Evolutionary conservation across 2,797 vertebrate genomes (phyloP).

Genomic region (Cirrhinus mrigala): DNA sequence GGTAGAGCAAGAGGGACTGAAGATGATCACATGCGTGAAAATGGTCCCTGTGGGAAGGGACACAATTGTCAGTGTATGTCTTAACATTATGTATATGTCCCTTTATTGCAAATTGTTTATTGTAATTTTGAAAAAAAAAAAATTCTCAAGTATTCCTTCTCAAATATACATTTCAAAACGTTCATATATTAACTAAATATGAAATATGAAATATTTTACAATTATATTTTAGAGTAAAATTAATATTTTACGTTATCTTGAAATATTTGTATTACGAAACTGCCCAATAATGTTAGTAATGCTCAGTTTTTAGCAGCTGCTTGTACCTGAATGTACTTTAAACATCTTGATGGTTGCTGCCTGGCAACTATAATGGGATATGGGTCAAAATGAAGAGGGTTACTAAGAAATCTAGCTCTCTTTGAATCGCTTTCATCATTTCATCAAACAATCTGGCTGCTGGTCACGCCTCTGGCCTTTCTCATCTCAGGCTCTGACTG

Average conservation of each 20-base stretch:
- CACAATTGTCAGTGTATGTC: slow-evolving; percentile 5
- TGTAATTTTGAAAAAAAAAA: neutral
- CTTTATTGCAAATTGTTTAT: neutral
- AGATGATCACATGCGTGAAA: slow-evolving; percentile 36
- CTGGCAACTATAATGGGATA: slow-evolving; percentile 27
- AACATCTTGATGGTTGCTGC: slow-evolving; percentile 19
- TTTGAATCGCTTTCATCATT: slow-evolving; percentile 74
- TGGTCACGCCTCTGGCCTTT: slow-evolving; percentile 80
- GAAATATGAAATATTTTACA: neutral
- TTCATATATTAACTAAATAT: neutral
- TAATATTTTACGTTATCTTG: neutral
- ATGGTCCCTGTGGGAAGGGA: slow-evolving; percentile 27
- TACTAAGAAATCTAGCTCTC: slow-evolving; percentile 37
- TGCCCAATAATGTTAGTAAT: neutral
- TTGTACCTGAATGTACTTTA: neutral
- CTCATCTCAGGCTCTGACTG: slow-evolving; percentile 63
- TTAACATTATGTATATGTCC: neutral
- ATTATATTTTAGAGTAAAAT: neutral
- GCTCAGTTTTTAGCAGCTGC: neutral
- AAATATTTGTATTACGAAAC: neutral
- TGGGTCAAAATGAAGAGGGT: slow-evolving; percentile 39
- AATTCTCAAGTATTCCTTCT: no score
- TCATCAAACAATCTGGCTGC: slow-evolving; percentile 80
- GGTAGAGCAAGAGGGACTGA: slow-evolving; percentile 3
- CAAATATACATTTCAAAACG: neutral